Evolutionary conservation across 2,888 invertebrate genomes (phyloP).

Genomic region (Pegoplata infirma): DNA sequence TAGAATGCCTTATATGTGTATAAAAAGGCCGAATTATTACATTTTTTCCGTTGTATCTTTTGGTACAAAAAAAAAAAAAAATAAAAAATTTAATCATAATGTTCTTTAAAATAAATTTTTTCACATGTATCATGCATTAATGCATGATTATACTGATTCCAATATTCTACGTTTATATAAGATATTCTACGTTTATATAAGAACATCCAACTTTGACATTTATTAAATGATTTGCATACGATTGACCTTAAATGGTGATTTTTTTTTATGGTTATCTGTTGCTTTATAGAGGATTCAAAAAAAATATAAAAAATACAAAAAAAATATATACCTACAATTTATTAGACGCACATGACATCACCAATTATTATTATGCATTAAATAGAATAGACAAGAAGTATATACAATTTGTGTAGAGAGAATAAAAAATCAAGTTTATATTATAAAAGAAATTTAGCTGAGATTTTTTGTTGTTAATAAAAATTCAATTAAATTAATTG

Average conservation of each 20-base stretch:
- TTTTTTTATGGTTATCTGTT: background rate
- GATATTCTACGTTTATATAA: too few species aligned
- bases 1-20: too few species aligned
- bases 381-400: background rate
- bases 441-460: background rate
- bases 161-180: background rate
- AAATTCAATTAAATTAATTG: conserved; percentile 8
- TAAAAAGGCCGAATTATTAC: too few species aligned
- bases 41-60: too few species aligned
- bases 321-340: background rate
- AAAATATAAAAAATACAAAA: background rate
- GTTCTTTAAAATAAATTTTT: too few species aligned
- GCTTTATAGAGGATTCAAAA: background rate
- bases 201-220: conserved; percentile 51
- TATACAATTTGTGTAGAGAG: background rate
- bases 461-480: background rate
- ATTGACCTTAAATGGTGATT: conserved; percentile 46
- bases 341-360: background rate
- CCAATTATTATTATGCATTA: background rate
- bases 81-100: too few species aligned
- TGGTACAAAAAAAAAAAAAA: too few species aligned
- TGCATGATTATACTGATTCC: background rate
- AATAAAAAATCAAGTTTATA: background rate
- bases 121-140: background rate
- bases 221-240: conserved; percentile 51